Evolutionary conservation across 2,113 vertebrate genomes (phyloP).

Genomic region (Ceyx margarethae): DNA sequence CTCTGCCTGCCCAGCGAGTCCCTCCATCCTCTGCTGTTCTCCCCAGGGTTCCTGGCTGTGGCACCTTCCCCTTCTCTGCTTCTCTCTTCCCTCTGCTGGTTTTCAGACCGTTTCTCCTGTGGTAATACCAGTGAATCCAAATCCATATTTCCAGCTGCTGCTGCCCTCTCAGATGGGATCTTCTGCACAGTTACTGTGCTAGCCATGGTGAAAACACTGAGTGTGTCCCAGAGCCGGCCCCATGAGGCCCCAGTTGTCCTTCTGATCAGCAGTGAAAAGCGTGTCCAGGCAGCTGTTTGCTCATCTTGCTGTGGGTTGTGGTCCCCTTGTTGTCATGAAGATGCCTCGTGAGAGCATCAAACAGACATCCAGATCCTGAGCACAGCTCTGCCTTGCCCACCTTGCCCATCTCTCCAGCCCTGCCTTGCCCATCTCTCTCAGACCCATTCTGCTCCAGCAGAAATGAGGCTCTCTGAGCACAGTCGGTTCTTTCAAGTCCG

Average conservation of each 20-base stretch:
- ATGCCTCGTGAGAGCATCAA: neutral
- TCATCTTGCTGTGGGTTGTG: neutral
- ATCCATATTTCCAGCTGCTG: neutral
- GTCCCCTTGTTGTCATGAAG: neutral
- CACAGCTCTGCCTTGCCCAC: neutral
- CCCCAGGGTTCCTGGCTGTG: accelerated
- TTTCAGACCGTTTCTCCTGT: neutral
- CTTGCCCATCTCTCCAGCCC: no score
- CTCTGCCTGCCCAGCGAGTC: neutral
- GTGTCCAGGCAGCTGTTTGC: neutral
- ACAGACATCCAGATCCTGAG: neutral
- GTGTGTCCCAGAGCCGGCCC: neutral
- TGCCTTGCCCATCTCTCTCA: no score
- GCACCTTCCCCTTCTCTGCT: neutral
- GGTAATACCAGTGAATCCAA: neutral
- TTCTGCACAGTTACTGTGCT: neutral
- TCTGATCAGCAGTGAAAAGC: neutral
- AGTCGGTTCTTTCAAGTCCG: neutral
- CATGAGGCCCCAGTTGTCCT: neutral
- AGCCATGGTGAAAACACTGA: neutral
- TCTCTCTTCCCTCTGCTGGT: neutral
- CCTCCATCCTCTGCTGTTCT: neutral
- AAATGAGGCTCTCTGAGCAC: neutral
- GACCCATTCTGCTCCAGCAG: neutral
- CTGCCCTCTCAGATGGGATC: neutral